Evolutionary conservation across 2,888 invertebrate species (phyloP).

Genomic region (Ormyrus labotus): DNA sequence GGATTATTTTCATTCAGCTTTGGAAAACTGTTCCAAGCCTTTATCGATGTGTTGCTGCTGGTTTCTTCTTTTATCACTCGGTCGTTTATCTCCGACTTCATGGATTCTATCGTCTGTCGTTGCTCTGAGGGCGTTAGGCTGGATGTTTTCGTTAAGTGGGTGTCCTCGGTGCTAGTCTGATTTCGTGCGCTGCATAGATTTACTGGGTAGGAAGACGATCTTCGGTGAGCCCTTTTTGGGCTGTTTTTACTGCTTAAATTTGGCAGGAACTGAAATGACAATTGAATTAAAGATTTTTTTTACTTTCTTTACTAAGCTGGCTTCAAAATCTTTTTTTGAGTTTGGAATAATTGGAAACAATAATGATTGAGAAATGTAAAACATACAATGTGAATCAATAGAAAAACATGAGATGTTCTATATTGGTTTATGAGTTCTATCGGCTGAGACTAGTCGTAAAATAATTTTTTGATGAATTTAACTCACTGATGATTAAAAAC

Average conservation of each 20-base stretch:
- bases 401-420: neutral
- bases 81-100: neutral
- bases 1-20: constrained; percentile 61
- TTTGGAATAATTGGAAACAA: neutral
- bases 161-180: neutral
- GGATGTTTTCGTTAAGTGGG: neutral
- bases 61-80: constrained; percentile 38
- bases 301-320: neutral
- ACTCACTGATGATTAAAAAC: constrained; percentile 18
- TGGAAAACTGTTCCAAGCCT: constrained; percentile 70
- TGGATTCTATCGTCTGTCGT: neutral
- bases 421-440: neutral
- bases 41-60: constrained; percentile 57
- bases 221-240: constrained; percentile 68
- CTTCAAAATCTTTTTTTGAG: neutral
- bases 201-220: constrained; percentile 73
- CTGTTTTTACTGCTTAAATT: constrained; percentile 68
- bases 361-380: too few species aligned
- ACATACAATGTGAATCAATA: too few species aligned
- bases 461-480: neutral
- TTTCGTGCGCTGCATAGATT: constrained; percentile 60
- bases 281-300: neutral
- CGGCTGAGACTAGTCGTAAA: neutral
- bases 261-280: constrained; percentile 67
- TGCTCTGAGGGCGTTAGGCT: neutral